Conservation (phyloP, 1,140 invertebrate genomes). For the Trichogramma pretiosum region DNA sequence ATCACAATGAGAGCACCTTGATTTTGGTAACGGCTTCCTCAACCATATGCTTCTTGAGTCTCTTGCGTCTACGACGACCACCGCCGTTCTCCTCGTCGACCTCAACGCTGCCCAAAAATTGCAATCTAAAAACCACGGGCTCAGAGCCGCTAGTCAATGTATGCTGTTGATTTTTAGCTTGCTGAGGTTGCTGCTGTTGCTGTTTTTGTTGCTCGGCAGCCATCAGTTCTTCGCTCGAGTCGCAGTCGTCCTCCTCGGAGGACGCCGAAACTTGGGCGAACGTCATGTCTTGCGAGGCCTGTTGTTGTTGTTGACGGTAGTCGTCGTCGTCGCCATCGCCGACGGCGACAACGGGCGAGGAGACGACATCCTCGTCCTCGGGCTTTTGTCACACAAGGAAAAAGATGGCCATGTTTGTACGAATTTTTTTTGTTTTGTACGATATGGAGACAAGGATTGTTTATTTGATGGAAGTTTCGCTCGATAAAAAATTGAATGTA, state of each 20-base stretch:
- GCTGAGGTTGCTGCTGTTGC: background rate
- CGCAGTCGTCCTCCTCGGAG: slow-evolving; percentile 41
- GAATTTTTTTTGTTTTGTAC: too few species aligned
- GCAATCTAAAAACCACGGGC: slow-evolving; percentile 62
- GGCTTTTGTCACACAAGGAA: too few species aligned
- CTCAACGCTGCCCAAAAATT: slow-evolving; percentile 76
- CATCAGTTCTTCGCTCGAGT: slow-evolving; percentile 45
- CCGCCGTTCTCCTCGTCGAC: slow-evolving; percentile 69
- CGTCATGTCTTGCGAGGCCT: too few species aligned
- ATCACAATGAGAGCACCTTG: slow-evolving; percentile 64
- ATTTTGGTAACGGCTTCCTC: slow-evolving; percentile 95
- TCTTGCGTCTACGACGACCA: slow-evolving; percentile 61
- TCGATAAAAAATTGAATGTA: too few species aligned
- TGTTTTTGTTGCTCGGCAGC: slow-evolving; percentile 36
- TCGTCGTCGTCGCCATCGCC: background rate
- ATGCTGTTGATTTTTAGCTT: background rate
- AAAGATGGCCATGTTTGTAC: too few species aligned
- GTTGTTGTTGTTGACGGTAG: slow-evolving; percentile 25
- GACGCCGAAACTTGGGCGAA: slow-evolving; percentile 19
- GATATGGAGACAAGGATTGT: too few species aligned
- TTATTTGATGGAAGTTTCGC: too few species aligned
- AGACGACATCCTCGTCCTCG: background rate
- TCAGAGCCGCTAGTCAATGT: background rate
- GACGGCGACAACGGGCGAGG: background rate
- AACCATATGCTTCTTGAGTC: slow-evolving; percentile 84